phyloP scores from a whole-genome alignment of 2,797 vertebrate species.

The Natrix natrix region DNA sequence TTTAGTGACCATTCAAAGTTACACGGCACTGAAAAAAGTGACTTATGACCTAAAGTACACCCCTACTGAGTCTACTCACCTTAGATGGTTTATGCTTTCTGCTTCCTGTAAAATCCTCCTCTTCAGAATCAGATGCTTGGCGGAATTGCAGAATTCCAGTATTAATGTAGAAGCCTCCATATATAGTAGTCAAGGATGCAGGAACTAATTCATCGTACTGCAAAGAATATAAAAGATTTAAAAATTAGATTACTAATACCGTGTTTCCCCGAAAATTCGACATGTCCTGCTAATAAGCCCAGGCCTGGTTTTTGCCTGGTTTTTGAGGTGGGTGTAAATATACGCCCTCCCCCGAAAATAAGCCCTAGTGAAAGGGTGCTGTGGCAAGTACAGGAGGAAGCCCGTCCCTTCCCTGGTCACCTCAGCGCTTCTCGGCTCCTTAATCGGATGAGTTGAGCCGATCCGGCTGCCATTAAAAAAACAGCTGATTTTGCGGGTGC shows the following conservation, averaged over 20 bases:
- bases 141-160: constrained; percentile 97
- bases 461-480: no score
- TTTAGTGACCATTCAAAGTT: neutral
- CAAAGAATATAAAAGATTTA: constrained; percentile 37
- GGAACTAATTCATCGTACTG: constrained; percentile 98
- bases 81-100: constrained; percentile 83
- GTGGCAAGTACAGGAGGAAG: no score
- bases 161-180: constrained; percentile 98
- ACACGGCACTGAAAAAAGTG: neutral
- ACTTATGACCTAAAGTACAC: neutral
- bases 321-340: no score
- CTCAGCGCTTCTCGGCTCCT: no score
- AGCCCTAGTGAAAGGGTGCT: no score
- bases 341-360: no score
- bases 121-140: constrained; percentile 91
- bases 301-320: no score
- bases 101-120: constrained; percentile 77
- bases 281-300: no score
- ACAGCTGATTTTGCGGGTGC: no score
- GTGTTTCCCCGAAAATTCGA: no score
- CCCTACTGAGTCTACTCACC: constrained; percentile 67
- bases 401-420: no score
- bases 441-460: no score
- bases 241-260: neutral
- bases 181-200: constrained; percentile 94